Evolutionary conservation across 2,797 vertebrate species (phyloP).

Genomic region (Siniperca scherzeri): DNA sequence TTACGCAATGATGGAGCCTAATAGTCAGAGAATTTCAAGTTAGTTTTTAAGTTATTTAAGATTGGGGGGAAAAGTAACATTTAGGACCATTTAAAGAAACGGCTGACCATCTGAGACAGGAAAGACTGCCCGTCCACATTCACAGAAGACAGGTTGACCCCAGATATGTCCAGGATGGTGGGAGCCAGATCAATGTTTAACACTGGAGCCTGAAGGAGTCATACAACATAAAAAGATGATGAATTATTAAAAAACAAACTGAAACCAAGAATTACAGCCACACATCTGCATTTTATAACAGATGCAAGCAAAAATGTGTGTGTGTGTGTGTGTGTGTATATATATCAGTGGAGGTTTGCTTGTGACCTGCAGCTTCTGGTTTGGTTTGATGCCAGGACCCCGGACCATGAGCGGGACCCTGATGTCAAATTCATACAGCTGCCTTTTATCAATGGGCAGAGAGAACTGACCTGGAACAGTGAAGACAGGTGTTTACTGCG

Average conservation of each 20-base stretch:
- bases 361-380: slow-evolving; percentile 81
- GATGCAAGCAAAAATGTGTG: neutral
- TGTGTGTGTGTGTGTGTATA: neutral
- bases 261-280: fast-evolving
- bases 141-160: slow-evolving; percentile 76
- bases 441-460: slow-evolving; percentile 88
- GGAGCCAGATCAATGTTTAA: slow-evolving; percentile 87
- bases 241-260: neutral
- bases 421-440: slow-evolving; percentile 90
- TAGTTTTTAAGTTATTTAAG: neutral
- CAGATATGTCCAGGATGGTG: slow-evolving; percentile 88
- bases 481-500: neutral
- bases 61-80: neutral
- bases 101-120: slow-evolving; percentile 85
- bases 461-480: slow-evolving; percentile 87
- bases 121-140: slow-evolving; percentile 87
- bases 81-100: neutral
- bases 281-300: neutral
- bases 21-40: neutral
- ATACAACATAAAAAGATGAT: neutral
- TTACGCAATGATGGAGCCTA: slow-evolving; percentile 85
- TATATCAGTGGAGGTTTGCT: neutral
- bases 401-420: slow-evolving; percentile 86
- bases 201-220: slow-evolving; percentile 79
- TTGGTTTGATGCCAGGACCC: slow-evolving; percentile 85